Base-by-base conservation (phyloP, 92 coral and sea anemone species). In the Galaxea fascicularis region DNA sequence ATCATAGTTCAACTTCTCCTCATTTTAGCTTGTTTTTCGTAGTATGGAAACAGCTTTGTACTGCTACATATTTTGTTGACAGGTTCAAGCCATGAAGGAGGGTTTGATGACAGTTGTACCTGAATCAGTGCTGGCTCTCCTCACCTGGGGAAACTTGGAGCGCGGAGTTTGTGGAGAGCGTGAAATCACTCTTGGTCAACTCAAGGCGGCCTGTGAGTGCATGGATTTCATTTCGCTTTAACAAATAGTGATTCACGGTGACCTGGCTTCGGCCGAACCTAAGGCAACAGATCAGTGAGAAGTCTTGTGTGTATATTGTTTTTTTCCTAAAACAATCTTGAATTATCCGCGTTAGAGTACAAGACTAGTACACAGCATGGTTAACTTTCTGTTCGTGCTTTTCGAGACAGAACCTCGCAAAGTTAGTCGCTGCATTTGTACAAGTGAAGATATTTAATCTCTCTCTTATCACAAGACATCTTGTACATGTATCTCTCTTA, bases 121-220 rank as follows among this genome's bases (percentile, higher is more conserved):
- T 22, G 94, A 89, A 76, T 85, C 98, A 12, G 95, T 91, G 4
- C 91, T 96, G 10, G 84, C 89, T 47, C 89, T 96, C 79, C 73
- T 96, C 59, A 96, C 99, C 22, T 96, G 95, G 93, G 83, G 77
- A 31, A 98, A 96, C 82, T 84, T 96, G 74, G 98, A 94, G 83
- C 82, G 93, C 59, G 99, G 97, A 9, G 92, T 96, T 4, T 96
- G 99, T 80, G 99, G 99, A 5, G 95, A 92, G 65, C 95, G 95
- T 10, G 98, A 92, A 22, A 92, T 96, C 12, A 92, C 99, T 9
- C 60, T 91, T 20, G 87, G 94, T 20, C 90, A 92, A 44, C 98
- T 96, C 5, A 96, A 93, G 78, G 84, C 90, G 46, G 93, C 97
- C 12, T 93, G 99, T 96, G 89, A 94, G 98, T 89, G 8, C 67